Evolutionary conservation across 2,113 vertebrate genomes (phyloP).

Genomic region (Mohoua ochrocephala): DNA sequence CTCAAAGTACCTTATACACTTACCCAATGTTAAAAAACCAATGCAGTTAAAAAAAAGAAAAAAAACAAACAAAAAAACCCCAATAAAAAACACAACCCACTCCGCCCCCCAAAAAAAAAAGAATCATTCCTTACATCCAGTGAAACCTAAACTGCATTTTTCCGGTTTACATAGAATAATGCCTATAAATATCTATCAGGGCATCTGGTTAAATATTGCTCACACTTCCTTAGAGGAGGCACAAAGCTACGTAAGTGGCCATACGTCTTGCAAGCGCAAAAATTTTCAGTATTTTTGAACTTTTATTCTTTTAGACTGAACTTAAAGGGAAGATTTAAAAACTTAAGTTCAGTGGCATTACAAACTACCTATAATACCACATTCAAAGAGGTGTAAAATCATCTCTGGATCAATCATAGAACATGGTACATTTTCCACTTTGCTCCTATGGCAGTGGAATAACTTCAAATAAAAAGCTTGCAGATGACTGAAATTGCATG

Average conservation of each 20-base stretch:
- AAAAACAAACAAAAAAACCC: not conserved
- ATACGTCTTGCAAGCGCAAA: not conserved
- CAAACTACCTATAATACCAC: not conserved
- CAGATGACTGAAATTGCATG: not conserved
- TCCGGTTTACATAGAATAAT: not conserved
- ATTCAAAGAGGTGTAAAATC: not conserved
- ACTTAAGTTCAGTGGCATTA: not conserved
- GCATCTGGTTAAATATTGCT: not conserved
- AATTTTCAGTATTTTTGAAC: not conserved
- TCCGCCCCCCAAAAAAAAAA: no score
- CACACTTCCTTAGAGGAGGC: not conserved
- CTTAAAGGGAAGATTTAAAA: not conserved
- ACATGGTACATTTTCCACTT: not conserved
- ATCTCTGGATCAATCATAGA: not conserved
- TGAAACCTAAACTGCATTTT: not conserved
- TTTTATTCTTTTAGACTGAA: not conserved
- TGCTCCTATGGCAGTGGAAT: not conserved
- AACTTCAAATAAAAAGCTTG: not conserved
- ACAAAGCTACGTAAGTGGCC: not conserved
- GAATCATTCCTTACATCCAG: not conserved
- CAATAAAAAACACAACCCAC: not conserved
- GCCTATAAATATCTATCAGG: not conserved
- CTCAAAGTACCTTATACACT: not conserved
- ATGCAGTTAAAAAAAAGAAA: no score
- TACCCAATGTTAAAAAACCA: not conserved